phyloP scores from a whole-genome alignment of 1,140 invertebrate genomes.

The Zelostemma sp. region DNA sequence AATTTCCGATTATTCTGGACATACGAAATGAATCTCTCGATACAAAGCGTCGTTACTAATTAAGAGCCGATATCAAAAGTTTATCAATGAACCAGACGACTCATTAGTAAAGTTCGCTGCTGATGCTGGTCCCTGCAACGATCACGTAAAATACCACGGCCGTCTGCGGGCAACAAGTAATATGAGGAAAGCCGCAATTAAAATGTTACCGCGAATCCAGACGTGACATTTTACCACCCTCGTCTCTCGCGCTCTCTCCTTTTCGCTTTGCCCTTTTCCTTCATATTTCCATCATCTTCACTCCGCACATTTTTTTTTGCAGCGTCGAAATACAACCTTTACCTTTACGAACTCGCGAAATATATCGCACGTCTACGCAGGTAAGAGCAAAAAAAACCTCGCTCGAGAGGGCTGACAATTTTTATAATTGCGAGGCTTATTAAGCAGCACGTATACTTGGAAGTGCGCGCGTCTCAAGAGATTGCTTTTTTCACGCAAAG shows the following conservation, averaged over 20 bases:
- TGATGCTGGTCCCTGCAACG: constrained; percentile 7
- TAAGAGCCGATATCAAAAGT: no score
- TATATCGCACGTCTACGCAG: neutral
- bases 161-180: constrained; percentile 19
- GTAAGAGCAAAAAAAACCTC: constrained; percentile 6
- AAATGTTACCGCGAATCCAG: constrained; percentile 37
- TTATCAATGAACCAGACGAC: constrained; percentile 13
- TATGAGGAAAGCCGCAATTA: constrained; percentile 43
- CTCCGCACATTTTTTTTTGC: constrained; percentile 6
- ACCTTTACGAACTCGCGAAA: neutral
- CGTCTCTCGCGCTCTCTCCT: constrained; percentile 12
- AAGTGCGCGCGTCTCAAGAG: constrained; percentile 35
- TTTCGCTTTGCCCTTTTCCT: constrained; percentile 2
- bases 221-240: constrained; percentile 28
- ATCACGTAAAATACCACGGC: constrained; percentile 15
- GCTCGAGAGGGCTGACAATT: constrained; percentile 17
- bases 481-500: constrained; percentile 2
- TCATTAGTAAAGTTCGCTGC: constrained; percentile 30
- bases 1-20: no score
- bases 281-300: neutral
- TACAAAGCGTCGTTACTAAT: no score
- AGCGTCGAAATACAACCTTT: constrained; percentile 5
- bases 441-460: constrained; percentile 21
- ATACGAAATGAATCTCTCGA: no score
- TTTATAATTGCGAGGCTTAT: constrained; percentile 36